Evolutionary conservation across 2,888 invertebrate species (phyloP).

Genomic region (Drosophila dives): DNA sequence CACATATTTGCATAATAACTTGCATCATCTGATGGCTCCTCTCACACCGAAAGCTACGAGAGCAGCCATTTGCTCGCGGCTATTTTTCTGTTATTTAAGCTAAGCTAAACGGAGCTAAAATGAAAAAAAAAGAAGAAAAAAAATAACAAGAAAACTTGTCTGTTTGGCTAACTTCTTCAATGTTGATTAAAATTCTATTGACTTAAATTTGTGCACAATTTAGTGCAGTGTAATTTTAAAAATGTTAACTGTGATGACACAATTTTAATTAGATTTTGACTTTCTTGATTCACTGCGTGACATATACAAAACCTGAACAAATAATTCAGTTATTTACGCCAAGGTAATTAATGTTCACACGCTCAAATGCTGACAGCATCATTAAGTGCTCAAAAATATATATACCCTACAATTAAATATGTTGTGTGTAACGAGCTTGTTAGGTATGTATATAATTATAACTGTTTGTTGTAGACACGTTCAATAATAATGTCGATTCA

Average conservation of each 20-base stretch:
- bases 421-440: background rate
- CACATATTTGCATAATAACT: conserved; percentile 43
- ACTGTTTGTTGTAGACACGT: background rate
- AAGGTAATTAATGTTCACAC: background rate
- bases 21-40: conserved; percentile 31
- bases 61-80: conserved; percentile 20
- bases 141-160: background rate
- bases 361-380: background rate
- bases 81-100: background rate
- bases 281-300: background rate
- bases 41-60: conserved; percentile 13
- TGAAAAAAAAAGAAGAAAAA: background rate
- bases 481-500: background rate
- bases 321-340: background rate
- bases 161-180: background rate
- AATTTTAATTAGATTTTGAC: background rate
- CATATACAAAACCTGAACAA: background rate
- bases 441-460: background rate
- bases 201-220: background rate
- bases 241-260: background rate
- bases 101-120: conserved; percentile 1
- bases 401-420: background rate
- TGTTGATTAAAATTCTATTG: background rate
- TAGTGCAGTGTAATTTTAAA: background rate
- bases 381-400: background rate